phyloP scores from a whole-genome alignment of 2,113 vertebrate genomes.

The Ptilonorhynchus violaceus region DNA sequence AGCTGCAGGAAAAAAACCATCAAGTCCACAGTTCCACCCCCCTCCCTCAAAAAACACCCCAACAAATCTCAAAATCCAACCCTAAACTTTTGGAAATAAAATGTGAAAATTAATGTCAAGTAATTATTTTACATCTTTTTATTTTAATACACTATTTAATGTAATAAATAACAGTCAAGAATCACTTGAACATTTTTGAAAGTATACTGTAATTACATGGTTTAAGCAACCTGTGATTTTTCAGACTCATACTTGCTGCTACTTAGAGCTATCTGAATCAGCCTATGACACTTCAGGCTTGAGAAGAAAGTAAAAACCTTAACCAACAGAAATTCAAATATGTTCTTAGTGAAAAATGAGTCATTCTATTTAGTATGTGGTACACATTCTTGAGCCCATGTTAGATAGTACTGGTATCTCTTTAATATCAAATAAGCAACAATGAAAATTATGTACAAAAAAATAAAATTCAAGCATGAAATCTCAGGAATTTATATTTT shows the following conservation, averaged over 20 bases:
- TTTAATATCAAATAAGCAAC: neutral
- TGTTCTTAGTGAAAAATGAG: neutral
- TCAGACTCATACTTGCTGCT: neutral
- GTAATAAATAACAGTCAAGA: neutral
- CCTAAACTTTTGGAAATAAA: neutral
- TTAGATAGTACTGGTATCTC: neutral
- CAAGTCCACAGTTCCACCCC: accelerated
- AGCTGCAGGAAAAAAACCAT: neutral
- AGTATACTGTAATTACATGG: neutral
- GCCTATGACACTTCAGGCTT: neutral
- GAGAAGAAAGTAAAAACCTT: neutral
- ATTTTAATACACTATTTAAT: neutral
- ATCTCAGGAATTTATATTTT: neutral
- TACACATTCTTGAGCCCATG: neutral
- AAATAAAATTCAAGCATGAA: neutral
- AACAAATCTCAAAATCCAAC: neutral
- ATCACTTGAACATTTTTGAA: neutral
- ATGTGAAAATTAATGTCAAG: neutral
- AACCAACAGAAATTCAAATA: neutral
- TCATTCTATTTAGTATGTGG: neutral
- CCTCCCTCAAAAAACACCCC: accelerated
- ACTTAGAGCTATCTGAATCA: neutral
- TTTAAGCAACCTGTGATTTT: neutral
- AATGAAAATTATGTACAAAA: neutral
- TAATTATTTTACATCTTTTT: neutral